Conservation (phyloP, 2,113 vertebrate genomes). For the Lutjanus erythropterus region DNA sequence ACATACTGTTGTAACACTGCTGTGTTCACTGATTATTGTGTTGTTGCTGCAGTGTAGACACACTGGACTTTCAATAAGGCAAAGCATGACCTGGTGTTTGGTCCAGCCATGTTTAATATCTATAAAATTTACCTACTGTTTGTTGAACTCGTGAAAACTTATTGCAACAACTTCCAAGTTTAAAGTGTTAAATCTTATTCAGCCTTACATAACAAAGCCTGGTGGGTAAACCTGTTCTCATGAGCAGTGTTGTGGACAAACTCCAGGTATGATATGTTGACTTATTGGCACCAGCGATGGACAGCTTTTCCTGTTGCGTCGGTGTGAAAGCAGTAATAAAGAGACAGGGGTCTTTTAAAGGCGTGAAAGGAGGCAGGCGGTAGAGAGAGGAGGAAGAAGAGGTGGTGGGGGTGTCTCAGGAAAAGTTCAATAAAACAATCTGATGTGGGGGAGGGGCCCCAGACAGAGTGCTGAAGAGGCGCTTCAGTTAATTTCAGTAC, state of each 20-base stretch:
- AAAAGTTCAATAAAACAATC: constrained; percentile 79
- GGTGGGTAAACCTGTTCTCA: background rate
- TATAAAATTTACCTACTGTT: background rate
- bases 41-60: no score
- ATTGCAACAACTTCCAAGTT: background rate
- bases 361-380: constrained; percentile 44
- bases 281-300: constrained; percentile 26
- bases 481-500: constrained; percentile 81
- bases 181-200: background rate
- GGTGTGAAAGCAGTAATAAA: constrained; percentile 65
- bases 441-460: constrained; percentile 50
- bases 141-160: background rate
- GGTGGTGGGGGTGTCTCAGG: constrained; percentile 47
- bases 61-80: background rate
- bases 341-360: constrained; percentile 57
- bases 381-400: constrained; percentile 13
- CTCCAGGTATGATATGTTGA: constrained; percentile 18
- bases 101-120: background rate
- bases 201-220: background rate
- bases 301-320: constrained; percentile 35
- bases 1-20: background rate
- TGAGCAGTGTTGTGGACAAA: constrained; percentile 18
- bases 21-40: background rate
- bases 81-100: background rate
- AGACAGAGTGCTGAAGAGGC: constrained; percentile 68